Base-by-base conservation (phyloP, 37 sponge, comb jelly and placozoan genomes). In the Sycon ciliatum region DNA sequence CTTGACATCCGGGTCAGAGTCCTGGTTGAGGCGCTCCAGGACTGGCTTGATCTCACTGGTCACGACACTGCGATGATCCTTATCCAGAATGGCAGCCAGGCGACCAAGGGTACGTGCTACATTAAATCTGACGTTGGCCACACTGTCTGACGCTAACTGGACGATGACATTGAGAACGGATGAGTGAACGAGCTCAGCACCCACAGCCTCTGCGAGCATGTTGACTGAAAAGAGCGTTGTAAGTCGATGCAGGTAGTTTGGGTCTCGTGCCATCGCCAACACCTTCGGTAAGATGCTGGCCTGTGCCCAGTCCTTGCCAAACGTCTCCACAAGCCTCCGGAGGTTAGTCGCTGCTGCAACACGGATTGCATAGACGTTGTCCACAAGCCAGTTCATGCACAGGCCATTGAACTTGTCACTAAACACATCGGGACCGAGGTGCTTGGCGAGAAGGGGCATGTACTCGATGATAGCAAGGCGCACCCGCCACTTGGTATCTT, bases 41-140 rank as follows among this genome's bases (percentile, higher is more conserved):
- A 74, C 65, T 0, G 96, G 96, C 39, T 85, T 57, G 31, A 90
- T 70, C 7, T 83, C 77, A 24, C 34, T 57, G 65, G 87, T 49
- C 22, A 83, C 40, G 31, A 68, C 61, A 20, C n/a, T n/a, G n/a
- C n/a, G n/a, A n/a, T n/a, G n/a, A n/a, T n/a, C n/a, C n/a, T n/a
- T n/a, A n/a, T n/a, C n/a, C n/a, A n/a, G n/a, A n/a, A n/a, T n/a
- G n/a, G n/a, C n/a, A n/a, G n/a, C n/a, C n/a, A n/a, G n/a, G n/a
- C n/a, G n/a, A n/a, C n/a, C n/a, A n/a, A n/a, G n/a, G n/a, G n/a
- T n/a, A n/a, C n/a, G n/a, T n/a, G n/a, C n/a, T n/a, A 90, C 89
- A 70, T 95, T 95, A 80, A 95, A 95, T 38, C 91, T 40, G 22
- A 95, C 96, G 74, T 95, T 95, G 69, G 96, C 82, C 7, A 95